A percentile compares a stretch with the other conserved stretches of the same genome.
phyloP scores from a whole-genome alignment of 2,113 vertebrate species.

The Aptenodytes patagonicus region DNA sequence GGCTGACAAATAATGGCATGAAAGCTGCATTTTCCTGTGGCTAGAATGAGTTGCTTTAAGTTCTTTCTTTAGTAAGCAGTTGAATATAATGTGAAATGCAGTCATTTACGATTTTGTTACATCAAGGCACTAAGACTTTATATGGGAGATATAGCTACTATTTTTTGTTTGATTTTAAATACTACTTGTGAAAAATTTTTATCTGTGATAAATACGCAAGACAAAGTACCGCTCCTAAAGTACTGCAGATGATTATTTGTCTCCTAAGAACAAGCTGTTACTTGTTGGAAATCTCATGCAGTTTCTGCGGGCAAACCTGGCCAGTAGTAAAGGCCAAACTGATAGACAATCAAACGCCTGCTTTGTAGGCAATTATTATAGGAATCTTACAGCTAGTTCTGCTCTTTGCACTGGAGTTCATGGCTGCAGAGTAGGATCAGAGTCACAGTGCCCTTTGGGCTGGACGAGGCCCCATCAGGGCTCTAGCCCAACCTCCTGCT shows the following conservation, averaged over 20 bases:
- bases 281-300: not conserved
- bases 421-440: not conserved
- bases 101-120: not conserved
- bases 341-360: not conserved
- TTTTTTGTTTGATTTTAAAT: not conserved
- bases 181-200: not conserved
- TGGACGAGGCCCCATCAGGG: not conserved
- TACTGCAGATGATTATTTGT: not conserved
- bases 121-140: not conserved
- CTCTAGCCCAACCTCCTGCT: not conserved
- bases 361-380: not conserved
- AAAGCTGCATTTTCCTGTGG: not conserved
- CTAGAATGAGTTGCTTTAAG: not conserved
- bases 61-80: not conserved
- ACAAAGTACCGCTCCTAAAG: not conserved
- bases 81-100: not conserved
- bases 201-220: not conserved
- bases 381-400: not conserved
- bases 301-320: not conserved
- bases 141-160: not conserved
- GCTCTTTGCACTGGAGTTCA: not conserved
- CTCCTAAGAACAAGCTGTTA: not conserved
- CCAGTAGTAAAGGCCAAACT: too few relatives aligned
- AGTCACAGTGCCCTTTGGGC: not conserved
- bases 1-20: too few relatives aligned